These are phyloP conservation scores for Linepithema humile DNA, from an alignment of 1,140 invertebrate species.

Conservation along the genomic window DNA sequence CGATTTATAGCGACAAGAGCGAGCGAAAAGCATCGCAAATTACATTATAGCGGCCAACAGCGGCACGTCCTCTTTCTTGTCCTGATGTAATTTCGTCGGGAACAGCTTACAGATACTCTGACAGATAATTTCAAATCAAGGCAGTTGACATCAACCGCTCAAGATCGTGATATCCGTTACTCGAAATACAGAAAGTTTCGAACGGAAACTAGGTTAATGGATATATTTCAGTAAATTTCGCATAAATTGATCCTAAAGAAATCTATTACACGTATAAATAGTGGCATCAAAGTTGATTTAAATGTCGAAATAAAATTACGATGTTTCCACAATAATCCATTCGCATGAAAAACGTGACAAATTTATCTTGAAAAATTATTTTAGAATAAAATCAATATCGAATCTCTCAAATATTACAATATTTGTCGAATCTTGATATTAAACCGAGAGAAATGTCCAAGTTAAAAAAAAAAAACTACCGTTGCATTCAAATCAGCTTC, in stretches of 20 bases:
- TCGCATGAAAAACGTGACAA: too few relatives aligned
- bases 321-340: too few relatives aligned
- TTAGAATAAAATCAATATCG: too few relatives aligned
- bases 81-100: conserved; percentile 29
- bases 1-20: conserved; percentile 57
- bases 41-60: conserved; percentile 51
- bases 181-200: neutral
- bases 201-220: conserved; percentile 16
- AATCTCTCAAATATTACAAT: too few relatives aligned
- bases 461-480: too few relatives aligned
- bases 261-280: conserved; percentile 9
- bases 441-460: too few relatives aligned
- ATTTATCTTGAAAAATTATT: too few relatives aligned
- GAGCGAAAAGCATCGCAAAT: conserved; percentile 61
- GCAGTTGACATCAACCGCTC: conserved; percentile 16
- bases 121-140: conserved; percentile 45
- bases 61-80: neutral
- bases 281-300: neutral
- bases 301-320: neutral
- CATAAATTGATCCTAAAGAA: neutral
- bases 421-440: too few relatives aligned
- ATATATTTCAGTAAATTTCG: conserved; percentile 7
- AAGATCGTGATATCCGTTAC: conserved; percentile 12
- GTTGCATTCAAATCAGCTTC: neutral
- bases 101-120: conserved; percentile 37